Evolutionary conservation across 2,797 vertebrate species (phyloP), one percentile per base, ranked within the genome.

Genomic region (Onychomys arenicola): DNA sequence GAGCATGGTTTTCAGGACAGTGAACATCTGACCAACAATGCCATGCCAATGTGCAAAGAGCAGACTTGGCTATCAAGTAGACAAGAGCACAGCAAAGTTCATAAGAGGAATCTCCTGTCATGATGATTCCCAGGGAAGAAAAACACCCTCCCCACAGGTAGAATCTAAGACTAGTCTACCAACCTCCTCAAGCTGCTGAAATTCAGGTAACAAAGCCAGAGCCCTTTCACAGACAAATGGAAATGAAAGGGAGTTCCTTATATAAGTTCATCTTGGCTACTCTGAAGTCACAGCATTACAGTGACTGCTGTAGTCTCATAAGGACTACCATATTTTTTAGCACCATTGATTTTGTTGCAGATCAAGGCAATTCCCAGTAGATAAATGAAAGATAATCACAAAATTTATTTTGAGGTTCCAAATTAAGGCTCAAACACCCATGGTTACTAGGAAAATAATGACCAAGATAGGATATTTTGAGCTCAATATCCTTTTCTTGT

Each of bases 341-440:
- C 85, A 96, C 94, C 94, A 49, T 55, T 83, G 65, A 67, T 40
- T 6, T 40, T 59, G 86, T 21, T 14, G 40, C 2, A 69, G 16
- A 90, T n/a, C 76, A 76, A 95, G 92, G 89, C 65, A 32, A 77
- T 91, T 92, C 90, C 71, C 55, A 80, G 65, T 37, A 59, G 17
- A 88, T 21, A 94, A 59, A 81, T 75, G 65, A 82, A 96, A 95
- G 14, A 57, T 87, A 92, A 90, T 69, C 46, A 93, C 49, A 75
- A 91, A 85, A 69, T 23, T 9, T 19, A 91, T 25, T 81, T 55
- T 90, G 21, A 91, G 55, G 87, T 75, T 96, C 89, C 91, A 25
- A 55, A 96, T 77, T 78, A 78, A 90, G 63, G 83, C 49, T 75
- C 63, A 52, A 89, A 29, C 12, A 88, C 27, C 52, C 73, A 25